A percentile compares a stretch with the other conserved stretches of the same genome.
These are phyloP conservation scores for Acrobasis consociella DNA, from an alignment of 2,888 invertebrate species.

Conservation along the genomic window DNA sequence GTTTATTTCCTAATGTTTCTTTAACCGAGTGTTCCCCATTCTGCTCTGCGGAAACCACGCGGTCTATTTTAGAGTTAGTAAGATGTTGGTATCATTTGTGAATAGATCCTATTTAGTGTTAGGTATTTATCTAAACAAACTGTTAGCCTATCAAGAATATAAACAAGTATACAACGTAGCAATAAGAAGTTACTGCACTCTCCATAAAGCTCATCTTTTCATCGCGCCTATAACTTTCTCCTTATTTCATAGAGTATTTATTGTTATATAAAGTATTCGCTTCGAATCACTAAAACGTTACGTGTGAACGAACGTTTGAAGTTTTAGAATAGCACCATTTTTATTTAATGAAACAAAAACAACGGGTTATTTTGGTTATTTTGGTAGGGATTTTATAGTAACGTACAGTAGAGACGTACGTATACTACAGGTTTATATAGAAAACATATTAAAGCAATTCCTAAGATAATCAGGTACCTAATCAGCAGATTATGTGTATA, in stretches of 20 bases:
- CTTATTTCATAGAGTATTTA: constrained; percentile 9
- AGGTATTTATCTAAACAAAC: neutral
- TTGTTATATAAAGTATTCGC: constrained; percentile 14
- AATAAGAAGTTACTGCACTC: constrained; percentile 2
- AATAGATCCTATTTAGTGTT: no score
- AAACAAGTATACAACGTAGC: constrained; percentile 4
- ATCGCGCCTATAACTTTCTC: constrained; percentile 16
- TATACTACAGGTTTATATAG: no score
- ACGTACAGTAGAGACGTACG: no score
- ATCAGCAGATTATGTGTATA: no score
- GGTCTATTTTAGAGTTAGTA: no score
- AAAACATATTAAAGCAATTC: no score
- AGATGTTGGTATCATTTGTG: no score
- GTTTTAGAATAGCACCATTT: neutral
- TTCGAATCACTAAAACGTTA: neutral
- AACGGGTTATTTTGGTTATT: neutral
- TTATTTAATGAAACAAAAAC: neutral
- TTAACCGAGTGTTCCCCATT: no score
- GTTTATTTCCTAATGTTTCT: no score
- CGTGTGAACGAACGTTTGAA: constrained; percentile 5
- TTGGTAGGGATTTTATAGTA: neutral
- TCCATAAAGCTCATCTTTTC: constrained; percentile 9
- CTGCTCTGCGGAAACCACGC: no score
- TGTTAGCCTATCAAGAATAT: neutral
- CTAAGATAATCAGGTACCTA: no score